Conservation (phyloP, 92 coral and sea anemone species). For the Heteractis magnifica region DNA sequence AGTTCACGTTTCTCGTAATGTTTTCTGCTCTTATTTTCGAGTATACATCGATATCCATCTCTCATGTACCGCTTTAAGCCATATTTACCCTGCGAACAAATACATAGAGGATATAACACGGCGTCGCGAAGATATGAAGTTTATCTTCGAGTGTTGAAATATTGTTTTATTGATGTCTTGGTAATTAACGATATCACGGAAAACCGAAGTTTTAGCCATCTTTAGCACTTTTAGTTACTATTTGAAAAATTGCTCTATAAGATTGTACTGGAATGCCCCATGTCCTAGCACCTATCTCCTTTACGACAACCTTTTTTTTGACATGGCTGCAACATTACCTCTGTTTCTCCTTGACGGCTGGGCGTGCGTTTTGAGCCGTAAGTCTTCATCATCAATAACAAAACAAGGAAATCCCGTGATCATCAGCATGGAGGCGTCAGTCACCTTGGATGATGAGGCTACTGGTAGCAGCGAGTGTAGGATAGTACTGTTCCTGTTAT, state of each 20-base stretch:
- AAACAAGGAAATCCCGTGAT: constrained; percentile 92
- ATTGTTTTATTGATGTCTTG: not conserved
- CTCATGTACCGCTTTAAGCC: constrained; percentile 86
- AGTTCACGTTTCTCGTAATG: constrained; percentile 87
- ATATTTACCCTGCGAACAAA: constrained; percentile 67
- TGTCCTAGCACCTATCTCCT: too few species aligned
- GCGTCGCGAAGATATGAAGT: too few species aligned
- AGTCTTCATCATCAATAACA: constrained; percentile 78
- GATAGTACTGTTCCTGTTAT: constrained; percentile 90
- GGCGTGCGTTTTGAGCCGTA: constrained; percentile 63
- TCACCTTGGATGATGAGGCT: constrained; percentile 96
- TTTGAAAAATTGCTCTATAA: too few species aligned
- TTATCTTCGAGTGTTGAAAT: too few species aligned
- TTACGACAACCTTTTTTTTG: too few species aligned
- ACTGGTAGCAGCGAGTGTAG: constrained; percentile 88
- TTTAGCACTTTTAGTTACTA: too few species aligned
- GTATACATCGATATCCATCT: constrained; percentile 83
- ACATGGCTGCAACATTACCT: constrained; percentile 43
- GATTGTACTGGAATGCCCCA: too few species aligned
- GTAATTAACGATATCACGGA: not conserved
- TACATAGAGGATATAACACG: too few species aligned
- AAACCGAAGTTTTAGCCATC: too few species aligned
- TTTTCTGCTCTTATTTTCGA: constrained; percentile 84
- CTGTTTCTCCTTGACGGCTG: constrained; percentile 70
- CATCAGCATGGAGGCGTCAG: constrained; percentile 86